Evolutionary conservation across 2,797 vertebrate species (phyloP).

Genomic region (Balearica regulorum): DNA sequence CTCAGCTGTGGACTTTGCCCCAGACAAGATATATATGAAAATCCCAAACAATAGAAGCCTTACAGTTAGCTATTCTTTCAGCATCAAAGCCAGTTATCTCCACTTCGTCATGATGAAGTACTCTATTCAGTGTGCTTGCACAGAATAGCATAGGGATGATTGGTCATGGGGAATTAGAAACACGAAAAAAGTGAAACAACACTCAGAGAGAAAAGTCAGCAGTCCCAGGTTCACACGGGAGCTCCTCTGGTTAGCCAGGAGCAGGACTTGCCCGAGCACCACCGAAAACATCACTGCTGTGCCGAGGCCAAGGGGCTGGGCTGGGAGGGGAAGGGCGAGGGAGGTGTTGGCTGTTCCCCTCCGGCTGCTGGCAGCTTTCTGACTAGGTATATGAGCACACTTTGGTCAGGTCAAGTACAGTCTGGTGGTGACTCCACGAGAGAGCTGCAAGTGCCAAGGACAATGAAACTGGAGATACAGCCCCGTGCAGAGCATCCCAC

Average conservation of each 20-base stretch:
- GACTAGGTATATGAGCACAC: neutral
- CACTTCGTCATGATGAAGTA: neutral
- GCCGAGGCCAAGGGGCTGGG: neutral
- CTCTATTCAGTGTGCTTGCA: neutral
- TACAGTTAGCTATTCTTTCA: neutral
- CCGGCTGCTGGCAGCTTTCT: neutral
- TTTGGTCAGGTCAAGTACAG: neutral
- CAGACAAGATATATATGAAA: neutral
- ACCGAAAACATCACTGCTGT: neutral
- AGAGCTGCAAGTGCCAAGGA: neutral
- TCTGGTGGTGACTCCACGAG: neutral
- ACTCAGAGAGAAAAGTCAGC: neutral
- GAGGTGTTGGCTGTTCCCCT: neutral
- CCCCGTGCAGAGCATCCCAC: neutral
- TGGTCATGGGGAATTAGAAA: neutral
- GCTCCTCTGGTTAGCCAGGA: neutral
- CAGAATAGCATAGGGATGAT: neutral
- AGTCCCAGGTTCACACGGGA: neutral
- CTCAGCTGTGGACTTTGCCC: neutral
- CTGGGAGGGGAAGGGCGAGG: neutral
- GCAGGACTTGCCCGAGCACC: neutral
- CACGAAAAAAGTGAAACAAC: neutral
- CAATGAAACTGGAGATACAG: neutral
- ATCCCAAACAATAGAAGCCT: neutral
- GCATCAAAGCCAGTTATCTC: neutral